These are phyloP conservation scores for Trachurus trachurus DNA, from an alignment of 2,797 vertebrate species.

Conservation along the genomic window DNA sequence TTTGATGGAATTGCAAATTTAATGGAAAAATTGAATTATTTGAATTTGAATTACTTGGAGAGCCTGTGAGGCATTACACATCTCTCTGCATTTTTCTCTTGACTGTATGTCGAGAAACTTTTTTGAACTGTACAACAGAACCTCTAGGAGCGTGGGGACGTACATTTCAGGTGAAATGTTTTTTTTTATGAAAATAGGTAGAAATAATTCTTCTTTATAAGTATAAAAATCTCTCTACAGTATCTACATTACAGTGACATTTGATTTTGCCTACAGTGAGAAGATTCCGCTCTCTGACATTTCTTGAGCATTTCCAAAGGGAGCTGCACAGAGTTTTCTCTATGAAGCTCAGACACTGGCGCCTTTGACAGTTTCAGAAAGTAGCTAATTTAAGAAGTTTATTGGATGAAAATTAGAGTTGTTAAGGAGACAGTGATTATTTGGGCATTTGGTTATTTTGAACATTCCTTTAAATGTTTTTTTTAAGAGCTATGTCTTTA, in stretches of 20 bases:
- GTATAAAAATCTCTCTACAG: not conserved
- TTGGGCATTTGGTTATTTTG: slow-evolving; percentile 36
- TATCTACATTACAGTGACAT: slow-evolving; percentile 30
- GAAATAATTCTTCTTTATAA: not conserved
- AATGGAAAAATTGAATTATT: too few relatives aligned
- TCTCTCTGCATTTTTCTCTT: not conserved
- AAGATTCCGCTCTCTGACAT: slow-evolving; percentile 42
- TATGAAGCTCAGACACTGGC: slow-evolving; percentile 9
- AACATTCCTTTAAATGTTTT: slow-evolving; percentile 9
- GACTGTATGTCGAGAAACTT: not conserved
- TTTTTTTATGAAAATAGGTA: not conserved
- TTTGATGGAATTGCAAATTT: too few relatives aligned
- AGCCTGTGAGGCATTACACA: not conserved
- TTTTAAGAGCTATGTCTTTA: slow-evolving; percentile 30
- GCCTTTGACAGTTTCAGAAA: slow-evolving; percentile 41
- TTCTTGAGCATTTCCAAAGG: slow-evolving; percentile 37
- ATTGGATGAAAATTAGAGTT: slow-evolving; percentile 20
- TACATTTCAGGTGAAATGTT: not conserved
- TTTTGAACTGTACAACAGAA: not conserved
- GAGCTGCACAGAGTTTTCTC: slow-evolving; percentile 37
- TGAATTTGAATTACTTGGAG: not conserved
- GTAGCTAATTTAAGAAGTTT: slow-evolving; percentile 42
- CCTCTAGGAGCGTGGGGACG: not conserved
- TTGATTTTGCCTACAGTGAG: slow-evolving; percentile 32
- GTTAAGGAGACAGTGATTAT: slow-evolving; percentile 28